Evolutionary conservation across 1,140 invertebrate species (phyloP), one percentile per base, ranked within the genome.

Genomic region (Bradynema listronoti): DNA sequence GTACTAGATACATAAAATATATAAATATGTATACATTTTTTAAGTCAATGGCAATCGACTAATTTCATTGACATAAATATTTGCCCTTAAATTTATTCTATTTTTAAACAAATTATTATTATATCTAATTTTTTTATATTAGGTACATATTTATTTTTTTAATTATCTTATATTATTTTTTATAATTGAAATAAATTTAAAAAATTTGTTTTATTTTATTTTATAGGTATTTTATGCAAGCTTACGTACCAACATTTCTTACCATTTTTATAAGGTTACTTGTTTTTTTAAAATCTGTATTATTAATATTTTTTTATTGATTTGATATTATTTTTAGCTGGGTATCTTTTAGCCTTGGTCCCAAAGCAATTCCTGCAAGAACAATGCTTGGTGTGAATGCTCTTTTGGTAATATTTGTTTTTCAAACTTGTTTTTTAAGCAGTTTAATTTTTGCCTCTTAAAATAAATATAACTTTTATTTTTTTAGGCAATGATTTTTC

Each of bases 301-400:
- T 19, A 39, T 11, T 11, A 11, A 39, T 11, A 39, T 11, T 39
- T 4, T 56, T 27, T 5, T 29, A 16, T 22, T 45, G 14, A n/a
- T 29, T 25, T 39, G 46, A 24, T 32, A 32, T 24, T 32, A 47
- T 25, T 63, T 59, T 46, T 45, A 75, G 69, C 56, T 77, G 74
- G 74, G 66, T 77, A 9, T 75, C 71, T 2, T 77, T 77, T 50
- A 67, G 75, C 16, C 66, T 77, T 32, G 74, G 74, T 22, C 42
- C 70, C 16, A 68, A 66, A 57, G 74, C 74, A n/a, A 78, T 77
- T 36, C 74, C 74, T 9, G 74, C 74, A 4, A 55, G 74, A 51
- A 77, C 74, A 16, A 77, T 77, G 74, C 54, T 77, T 1, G 76
- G 77, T 7, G 77, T 77, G 3, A 77, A 75, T 53, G 72, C 63